These are phyloP conservation scores for Gadus macrocephalus DNA, from an alignment of 2,113 vertebrate species.

Conservation along the genomic window DNA sequence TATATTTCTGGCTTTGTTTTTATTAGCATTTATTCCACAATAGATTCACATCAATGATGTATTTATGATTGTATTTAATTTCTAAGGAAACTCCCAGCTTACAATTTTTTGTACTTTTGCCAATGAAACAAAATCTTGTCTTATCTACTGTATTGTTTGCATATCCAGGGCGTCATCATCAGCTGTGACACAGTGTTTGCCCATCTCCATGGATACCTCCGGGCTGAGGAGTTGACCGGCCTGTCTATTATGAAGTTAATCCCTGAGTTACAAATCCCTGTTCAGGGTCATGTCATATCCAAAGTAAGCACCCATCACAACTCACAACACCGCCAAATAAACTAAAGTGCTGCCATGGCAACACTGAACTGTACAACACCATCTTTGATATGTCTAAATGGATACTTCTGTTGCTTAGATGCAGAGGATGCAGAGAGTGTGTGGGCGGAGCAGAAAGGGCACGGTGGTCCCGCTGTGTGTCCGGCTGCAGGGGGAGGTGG, in stretches of 20 bases:
- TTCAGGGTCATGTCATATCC: conserved; percentile 70
- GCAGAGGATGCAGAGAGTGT: conserved; percentile 77
- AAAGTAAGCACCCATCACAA: conserved; percentile 68
- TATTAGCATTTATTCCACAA: no score
- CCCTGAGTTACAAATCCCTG: conserved; percentile 82
- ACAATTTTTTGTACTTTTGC: not conserved
- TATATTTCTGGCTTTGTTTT: not conserved
- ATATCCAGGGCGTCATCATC: conserved; percentile 77
- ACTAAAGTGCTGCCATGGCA: conserved; percentile 5
- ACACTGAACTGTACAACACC: not conserved
- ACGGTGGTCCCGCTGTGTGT: conserved; percentile 79
- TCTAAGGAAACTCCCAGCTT: not conserved
- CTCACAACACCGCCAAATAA: conserved; percentile 15
- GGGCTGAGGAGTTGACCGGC: conserved; percentile 75
- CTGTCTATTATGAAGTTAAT: conserved; percentile 76
- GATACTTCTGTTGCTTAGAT: conserved; percentile 58
- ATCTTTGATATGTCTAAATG: not conserved
- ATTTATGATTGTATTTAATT: no score
- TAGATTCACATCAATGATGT: no score
- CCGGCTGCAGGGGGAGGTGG: conserved; percentile 73
- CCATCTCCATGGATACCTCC: conserved; percentile 79
- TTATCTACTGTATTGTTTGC: conserved; percentile 2
- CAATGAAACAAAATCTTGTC: not conserved
- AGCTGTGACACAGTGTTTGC: conserved; percentile 83
- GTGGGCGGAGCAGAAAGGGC: conserved; percentile 71